phyloP scores from a whole-genome alignment of 2,113 vertebrate species.

The Perca fluviatilis region DNA sequence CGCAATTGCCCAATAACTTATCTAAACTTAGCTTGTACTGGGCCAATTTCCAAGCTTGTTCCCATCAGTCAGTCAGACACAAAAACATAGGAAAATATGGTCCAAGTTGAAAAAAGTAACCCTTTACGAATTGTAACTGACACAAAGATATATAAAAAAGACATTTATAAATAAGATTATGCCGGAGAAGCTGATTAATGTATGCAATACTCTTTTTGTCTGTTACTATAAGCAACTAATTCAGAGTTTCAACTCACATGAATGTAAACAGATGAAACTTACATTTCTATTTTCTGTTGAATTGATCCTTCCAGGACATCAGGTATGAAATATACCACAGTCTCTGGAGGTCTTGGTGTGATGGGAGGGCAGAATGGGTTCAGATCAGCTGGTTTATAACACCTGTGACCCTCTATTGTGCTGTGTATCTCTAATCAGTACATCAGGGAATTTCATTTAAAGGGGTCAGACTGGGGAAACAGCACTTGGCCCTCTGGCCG shows the following conservation, averaged over 20 bases:
- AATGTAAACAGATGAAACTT: neutral
- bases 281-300: neutral
- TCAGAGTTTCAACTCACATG: too few species aligned
- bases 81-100: too few species aligned
- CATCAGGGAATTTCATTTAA: conserved; percentile 13
- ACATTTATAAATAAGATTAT: neutral
- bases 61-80: too few species aligned
- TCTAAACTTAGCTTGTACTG: too few species aligned
- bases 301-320: neutral
- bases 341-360: neutral
- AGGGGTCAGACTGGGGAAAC: neutral
- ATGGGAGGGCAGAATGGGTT: neutral
- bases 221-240: neutral
- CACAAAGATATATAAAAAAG: neutral
- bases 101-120: too few species aligned
- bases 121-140: too few species aligned
- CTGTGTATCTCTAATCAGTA: conserved; percentile 1
- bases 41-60: too few species aligned
- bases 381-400: neutral
- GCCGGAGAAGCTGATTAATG: neutral
- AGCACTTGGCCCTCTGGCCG: neutral
- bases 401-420: conserved; percentile 10
- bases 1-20: too few species aligned
- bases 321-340: neutral
- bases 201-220: neutral